Evolutionary conservation across 2,113 vertebrate genomes (phyloP), one percentile per base, ranked within the genome.

Genomic region (Oxygymnocypris stewartii): DNA sequence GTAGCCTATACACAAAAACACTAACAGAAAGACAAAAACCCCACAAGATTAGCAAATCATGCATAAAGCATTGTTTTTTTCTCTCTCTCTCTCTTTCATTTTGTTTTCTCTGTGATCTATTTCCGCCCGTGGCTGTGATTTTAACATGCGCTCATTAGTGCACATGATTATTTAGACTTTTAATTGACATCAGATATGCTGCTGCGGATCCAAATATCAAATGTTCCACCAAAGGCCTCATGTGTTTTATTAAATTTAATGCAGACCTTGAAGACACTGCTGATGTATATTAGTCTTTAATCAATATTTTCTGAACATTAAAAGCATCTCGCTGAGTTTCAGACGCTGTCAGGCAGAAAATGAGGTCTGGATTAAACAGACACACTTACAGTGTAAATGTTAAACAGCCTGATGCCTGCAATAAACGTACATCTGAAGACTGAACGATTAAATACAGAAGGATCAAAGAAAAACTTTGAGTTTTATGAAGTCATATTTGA

Each of bases 241-340:
- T 4, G 9, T 20, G n/a, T 40, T 37, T 59, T 37, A 31, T 35
- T 6, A 14, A 4, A 44, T 44, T n/a, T 47, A 2, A 25, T 47
- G 13, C 13, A 79, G 28, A 1, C 18, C 13, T 77, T 49, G 51
- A 37, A 35, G 18, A 79, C 37, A 7, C 23, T 3, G 10, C 35
- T n/a, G 13, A 35, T 71, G 28, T 78, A 18, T n/a, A 37, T 79
- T 37, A 78, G 54, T 16, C 31, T 79, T 79, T 57, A 57, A 79
- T 79, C 51, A 57, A n/a, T 79, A 20, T 59, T 79, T 79, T 37
- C 14, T 79, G 51, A 59, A n/a, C 16, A 79, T 79, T 37, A 79
- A 79, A 57, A 31, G 4, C 31, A 0, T 40, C 51, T 28, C 2
- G 77, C 16, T 79, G 51, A 13, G 77, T 59, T 79, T 35, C 47